These are phyloP conservation scores for Hippocampus guttulatus DNA, from an alignment of 2,113 vertebrate species.

Conservation along the genomic window DNA sequence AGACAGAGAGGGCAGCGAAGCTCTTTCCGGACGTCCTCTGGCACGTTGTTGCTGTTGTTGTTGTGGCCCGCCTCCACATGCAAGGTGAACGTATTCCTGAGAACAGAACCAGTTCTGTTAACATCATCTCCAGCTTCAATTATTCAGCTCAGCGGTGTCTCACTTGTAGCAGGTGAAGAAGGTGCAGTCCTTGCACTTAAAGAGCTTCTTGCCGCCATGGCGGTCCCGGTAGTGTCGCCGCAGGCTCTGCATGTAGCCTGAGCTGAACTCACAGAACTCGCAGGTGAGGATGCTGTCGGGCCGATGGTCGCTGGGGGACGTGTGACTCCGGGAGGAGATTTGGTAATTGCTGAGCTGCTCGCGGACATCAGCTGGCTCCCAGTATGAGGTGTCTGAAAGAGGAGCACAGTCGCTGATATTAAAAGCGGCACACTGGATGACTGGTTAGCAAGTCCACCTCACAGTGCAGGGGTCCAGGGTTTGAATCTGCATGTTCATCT, in stretches of 20 bases:
- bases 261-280: conserved; percentile 98
- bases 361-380: conserved; percentile 89
- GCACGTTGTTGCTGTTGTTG: conserved; percentile 73
- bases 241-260: conserved; percentile 98
- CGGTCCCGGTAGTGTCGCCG: conserved; percentile 96
- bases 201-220: conserved; percentile 95
- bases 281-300: conserved; percentile 84
- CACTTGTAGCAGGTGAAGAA: conserved; percentile 99
- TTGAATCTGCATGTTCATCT: no score
- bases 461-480: no score
- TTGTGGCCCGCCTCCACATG: conserved; percentile 93
- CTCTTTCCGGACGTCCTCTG: conserved; percentile 86
- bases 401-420: neutral
- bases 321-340: conserved; percentile 83
- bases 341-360: conserved; percentile 94
- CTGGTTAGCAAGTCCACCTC: no score
- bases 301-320: conserved; percentile 73
- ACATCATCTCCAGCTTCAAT: neutral
- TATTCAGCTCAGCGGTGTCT: conserved; percentile 43
- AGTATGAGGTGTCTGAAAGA: conserved; percentile 78
- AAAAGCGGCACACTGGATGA: no score
- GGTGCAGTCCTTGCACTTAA: conserved; percentile 97
- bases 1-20: conserved; percentile 96
- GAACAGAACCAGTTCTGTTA: neutral
- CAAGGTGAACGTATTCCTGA: conserved; percentile 90